A percentile compares a stretch with the other conserved stretches of the same genome.
phyloP scores from a whole-genome alignment of 2,113 vertebrate genomes.

The Platanista minor region DNA sequence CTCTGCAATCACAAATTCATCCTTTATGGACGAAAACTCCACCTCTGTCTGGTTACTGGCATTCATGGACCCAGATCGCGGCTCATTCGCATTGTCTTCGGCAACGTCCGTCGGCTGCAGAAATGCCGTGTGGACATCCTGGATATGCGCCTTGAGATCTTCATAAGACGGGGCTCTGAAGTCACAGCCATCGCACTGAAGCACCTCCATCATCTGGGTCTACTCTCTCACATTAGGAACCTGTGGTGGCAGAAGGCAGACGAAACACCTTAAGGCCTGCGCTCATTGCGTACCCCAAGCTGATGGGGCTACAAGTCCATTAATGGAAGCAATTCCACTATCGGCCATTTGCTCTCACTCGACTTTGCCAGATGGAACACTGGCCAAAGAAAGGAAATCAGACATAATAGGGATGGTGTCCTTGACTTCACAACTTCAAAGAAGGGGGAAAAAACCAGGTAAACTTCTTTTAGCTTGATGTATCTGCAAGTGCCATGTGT shows the following conservation, averaged over 20 bases:
- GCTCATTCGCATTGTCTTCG: constrained; percentile 82
- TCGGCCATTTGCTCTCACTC: neutral
- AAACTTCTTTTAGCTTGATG: constrained; percentile 30
- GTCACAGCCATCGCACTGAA: constrained; percentile 98
- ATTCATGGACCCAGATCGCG: constrained; percentile 85
- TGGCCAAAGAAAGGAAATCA: constrained; percentile 30
- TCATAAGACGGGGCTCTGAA: constrained; percentile 96
- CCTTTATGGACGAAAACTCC: constrained; percentile 88
- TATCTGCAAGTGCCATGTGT: constrained; percentile 42
- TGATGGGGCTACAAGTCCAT: neutral
- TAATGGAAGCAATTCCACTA: neutral
- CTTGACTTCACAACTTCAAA: constrained; percentile 56
- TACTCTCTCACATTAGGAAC: constrained; percentile 94
- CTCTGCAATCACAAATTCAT: constrained; percentile 88
- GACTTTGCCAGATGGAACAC: neutral
- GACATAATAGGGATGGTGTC: constrained; percentile 27
- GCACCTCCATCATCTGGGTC: constrained; percentile 92
- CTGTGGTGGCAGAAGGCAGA: constrained; percentile 75
- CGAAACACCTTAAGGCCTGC: neutral
- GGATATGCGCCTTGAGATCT: constrained; percentile 96
- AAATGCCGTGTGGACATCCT: constrained; percentile 98
- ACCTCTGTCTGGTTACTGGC: constrained; percentile 89
- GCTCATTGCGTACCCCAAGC: neutral
- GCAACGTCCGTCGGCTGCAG: constrained; percentile 95
- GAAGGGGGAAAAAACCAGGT: neutral